Base-by-base conservation (phyloP, 2,797 vertebrate species). In the Sebastes alutus region DNA sequence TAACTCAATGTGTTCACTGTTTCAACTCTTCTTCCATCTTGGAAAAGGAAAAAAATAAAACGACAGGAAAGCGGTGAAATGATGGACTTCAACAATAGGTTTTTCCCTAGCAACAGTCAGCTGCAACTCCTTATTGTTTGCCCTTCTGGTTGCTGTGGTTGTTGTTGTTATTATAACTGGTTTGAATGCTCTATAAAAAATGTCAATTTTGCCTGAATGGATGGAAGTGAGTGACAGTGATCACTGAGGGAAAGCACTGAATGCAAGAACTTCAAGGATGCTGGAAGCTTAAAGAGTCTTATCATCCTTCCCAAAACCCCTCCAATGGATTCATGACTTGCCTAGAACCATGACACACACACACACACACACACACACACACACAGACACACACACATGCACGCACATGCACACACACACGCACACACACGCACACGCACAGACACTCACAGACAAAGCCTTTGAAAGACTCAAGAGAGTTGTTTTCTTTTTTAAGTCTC, bases 381-480 rank as follows among this genome's bases (percentile, higher is more conserved):
- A 76, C 6, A 18, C 62, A 77, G 6, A 72, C 46, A 67, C 49
- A 35, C 29, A 55, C 56, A 59, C 22, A 61, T 30, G 60, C 27
- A 25, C 13, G 61, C 70, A 78, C 81, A 76, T 5, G 56, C 67
- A 71, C 7, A 0, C 68, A 77, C 7, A 20, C 3, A 3, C 33
- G 4, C 32, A 11, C 4, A 0, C 33, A 35, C 76, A 0, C 25
- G 63, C 32, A 52, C 25, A 74, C 23, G 66, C 55, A 35, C 72
- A 35, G 60, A 67, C 49, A 63, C 68, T 35, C 27, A 54, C 74
- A 81, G 72, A 86, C 64, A 66, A 84, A 83, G 55, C 74, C 84
- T 91, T 87, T 88, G 77, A 87, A 90, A 87, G 78, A 83, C 87
- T 87, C 90, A 56, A 56, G 89, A 90, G 90, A 86, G 49, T 84